phyloP scores from a whole-genome alignment of 2,797 vertebrate genomes.

The Anabas testudineus region DNA sequence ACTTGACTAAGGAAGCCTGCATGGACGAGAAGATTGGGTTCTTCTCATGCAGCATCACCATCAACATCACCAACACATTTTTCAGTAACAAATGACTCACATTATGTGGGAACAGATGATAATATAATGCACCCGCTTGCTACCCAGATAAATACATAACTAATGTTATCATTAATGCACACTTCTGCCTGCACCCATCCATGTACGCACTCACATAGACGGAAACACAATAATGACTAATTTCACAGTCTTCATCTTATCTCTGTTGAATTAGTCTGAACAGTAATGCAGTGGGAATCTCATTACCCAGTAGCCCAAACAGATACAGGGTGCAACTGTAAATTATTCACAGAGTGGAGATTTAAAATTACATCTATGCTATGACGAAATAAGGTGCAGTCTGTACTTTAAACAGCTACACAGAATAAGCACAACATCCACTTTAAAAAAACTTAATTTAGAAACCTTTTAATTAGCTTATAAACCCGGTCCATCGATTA shows the following conservation, averaged over 20 bases:
- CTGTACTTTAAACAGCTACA: neutral
- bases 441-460: too few species aligned
- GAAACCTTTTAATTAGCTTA: too few species aligned
- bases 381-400: neutral
- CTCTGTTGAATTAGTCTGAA: constrained; percentile 43
- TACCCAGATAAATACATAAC: constrained; percentile 46
- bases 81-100: constrained; percentile 43
- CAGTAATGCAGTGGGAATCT: constrained; percentile 35
- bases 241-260: constrained; percentile 68
- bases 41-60: constrained; percentile 28
- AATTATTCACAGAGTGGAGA: neutral
- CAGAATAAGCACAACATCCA: neutral
- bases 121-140: constrained; percentile 45
- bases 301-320: constrained; percentile 28
- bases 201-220: constrained; percentile 14
- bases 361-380: constrained; percentile 14
- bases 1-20: constrained; percentile 31
- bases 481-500: too few species aligned
- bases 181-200: constrained; percentile 9
- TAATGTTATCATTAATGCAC: constrained; percentile 49
- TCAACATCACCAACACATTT: constrained; percentile 22
- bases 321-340: neutral
- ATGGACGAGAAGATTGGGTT: constrained; percentile 31
- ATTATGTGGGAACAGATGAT: constrained; percentile 23
- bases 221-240: constrained; percentile 44